Conservation (phyloP, 1,140 invertebrate genomes). For the Atta colombica region DNA sequence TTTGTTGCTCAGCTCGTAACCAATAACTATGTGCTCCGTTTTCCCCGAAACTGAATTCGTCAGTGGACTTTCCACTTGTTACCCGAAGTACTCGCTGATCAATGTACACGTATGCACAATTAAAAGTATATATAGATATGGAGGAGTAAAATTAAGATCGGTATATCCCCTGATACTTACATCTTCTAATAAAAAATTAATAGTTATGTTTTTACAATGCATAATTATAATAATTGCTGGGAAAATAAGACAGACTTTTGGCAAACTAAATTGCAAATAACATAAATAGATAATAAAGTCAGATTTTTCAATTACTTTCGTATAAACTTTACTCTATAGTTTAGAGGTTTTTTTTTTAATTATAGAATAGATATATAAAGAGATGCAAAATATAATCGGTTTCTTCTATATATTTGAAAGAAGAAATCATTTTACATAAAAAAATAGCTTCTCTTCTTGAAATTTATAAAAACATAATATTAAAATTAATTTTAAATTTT, state of each 20-base stretch:
- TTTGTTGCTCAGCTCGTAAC: background rate
- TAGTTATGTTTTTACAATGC: background rate
- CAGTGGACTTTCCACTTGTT: constrained; percentile 48
- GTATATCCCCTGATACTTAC: background rate
- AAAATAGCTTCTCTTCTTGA: background rate
- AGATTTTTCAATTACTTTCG: background rate
- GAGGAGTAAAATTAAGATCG: background rate
- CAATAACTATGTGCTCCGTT: background rate
- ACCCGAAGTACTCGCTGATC: background rate
- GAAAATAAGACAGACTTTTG: background rate
- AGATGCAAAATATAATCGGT: background rate
- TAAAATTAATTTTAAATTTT: too few relatives aligned
- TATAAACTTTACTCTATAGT: background rate
- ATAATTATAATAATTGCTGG: background rate
- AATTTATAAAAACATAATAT: background rate
- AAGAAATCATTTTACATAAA: background rate
- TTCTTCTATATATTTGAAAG: background rate
- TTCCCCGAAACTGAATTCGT: constrained; percentile 21
- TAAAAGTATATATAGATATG: background rate
- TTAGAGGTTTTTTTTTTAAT: background rate
- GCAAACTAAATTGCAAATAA: background rate
- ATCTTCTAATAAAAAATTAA: background rate
- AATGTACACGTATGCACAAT: background rate
- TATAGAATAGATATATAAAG: background rate
- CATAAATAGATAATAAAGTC: background rate